These are phyloP conservation scores for Columba livia DNA, from an alignment of 2,113 vertebrate species.

Conservation along the genomic window DNA sequence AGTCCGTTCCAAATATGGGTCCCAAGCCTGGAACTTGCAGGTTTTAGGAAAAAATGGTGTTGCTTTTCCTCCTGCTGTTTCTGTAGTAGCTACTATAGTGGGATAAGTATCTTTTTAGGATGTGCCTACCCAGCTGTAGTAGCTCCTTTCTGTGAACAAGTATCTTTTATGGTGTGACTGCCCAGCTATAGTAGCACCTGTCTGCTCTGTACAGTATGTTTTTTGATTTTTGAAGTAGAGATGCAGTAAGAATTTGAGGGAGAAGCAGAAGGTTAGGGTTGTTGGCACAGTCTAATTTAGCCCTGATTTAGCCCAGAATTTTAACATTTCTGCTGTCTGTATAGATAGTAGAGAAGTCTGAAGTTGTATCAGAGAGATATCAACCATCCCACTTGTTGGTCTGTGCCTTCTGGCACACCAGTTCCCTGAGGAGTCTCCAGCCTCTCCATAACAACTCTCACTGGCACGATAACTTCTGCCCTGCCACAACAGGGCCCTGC, in stretches of 20 bases:
- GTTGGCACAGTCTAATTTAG: accelerated
- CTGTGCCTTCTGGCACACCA: background rate
- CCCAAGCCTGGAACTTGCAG: background rate
- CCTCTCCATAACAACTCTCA: accelerated
- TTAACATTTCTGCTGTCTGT: background rate
- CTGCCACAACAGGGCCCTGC: background rate
- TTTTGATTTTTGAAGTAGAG: background rate
- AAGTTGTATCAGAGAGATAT: background rate
- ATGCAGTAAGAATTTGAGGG: background rate
- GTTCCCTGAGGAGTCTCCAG: background rate
- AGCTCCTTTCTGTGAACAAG: background rate
- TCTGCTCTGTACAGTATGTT: background rate
- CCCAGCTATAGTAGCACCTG: background rate
- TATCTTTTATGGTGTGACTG: background rate
- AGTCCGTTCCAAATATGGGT: background rate
- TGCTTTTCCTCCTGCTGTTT: background rate
- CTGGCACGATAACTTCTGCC: background rate
- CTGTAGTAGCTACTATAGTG: background rate
- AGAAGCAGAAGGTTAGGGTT: background rate
- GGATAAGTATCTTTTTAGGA: background rate
- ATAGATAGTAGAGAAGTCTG: background rate
- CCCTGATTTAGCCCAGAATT: background rate
- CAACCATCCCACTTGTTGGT: background rate
- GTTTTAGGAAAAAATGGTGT: background rate
- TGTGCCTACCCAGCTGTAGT: background rate